These are phyloP conservation scores for Chloropsis hardwickii DNA, from an alignment of 2,113 vertebrate genomes.

Conservation along the genomic window DNA sequence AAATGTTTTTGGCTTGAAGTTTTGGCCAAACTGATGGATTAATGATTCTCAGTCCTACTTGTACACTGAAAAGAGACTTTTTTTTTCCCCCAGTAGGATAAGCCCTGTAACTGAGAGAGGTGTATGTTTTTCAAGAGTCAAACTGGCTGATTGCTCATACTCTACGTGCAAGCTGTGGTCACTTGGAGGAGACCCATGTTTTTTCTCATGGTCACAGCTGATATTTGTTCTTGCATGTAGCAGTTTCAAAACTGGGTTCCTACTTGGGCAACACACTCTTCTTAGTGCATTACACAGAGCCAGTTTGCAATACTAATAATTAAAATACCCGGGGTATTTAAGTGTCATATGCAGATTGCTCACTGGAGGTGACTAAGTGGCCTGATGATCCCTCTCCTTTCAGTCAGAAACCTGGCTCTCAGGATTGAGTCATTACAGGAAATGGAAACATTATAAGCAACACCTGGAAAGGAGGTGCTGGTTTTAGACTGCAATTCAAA, in stretches of 20 bases:
- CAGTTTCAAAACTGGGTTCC: neutral
- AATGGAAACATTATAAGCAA: neutral
- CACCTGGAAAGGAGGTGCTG: neutral
- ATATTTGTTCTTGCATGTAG: neutral
- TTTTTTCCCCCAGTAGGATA: neutral
- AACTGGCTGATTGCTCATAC: neutral
- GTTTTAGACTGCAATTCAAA: neutral
- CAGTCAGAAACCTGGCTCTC: neutral
- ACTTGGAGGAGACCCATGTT: neutral
- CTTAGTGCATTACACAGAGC: neutral
- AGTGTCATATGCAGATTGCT: neutral
- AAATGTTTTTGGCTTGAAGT: neutral
- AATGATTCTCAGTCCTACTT: neutral
- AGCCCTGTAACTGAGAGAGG: neutral
- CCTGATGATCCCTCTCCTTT: neutral
- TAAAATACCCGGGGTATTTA: neutral
- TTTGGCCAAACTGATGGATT: neutral
- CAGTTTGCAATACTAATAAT: neutral
- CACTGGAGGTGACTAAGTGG: neutral
- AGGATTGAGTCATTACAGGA: neutral
- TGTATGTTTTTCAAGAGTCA: neutral
- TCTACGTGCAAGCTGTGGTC: fast-evolving
- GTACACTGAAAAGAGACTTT: neutral
- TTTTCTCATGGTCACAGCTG: neutral
- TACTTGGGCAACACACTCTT: neutral